These are phyloP conservation scores for Cosmorhoe ocellata DNA, from an alignment of 2,888 invertebrate species.

Conservation along the genomic window DNA sequence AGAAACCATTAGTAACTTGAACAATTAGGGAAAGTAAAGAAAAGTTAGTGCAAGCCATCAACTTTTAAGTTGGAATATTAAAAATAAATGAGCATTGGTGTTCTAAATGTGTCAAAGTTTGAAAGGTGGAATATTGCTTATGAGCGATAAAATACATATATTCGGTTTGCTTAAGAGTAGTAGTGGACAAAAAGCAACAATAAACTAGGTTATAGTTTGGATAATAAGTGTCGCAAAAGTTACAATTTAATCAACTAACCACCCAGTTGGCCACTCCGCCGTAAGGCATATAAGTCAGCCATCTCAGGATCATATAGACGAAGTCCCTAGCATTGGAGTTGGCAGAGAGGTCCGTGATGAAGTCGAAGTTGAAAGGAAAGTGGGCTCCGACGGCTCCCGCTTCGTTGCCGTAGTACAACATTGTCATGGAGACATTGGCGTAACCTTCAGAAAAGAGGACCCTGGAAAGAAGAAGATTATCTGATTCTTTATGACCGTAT, in stretches of 20 bases:
- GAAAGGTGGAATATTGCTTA: too few species aligned
- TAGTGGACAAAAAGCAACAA: too few species aligned
- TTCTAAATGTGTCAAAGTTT: too few species aligned
- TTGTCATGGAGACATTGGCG: slow-evolving; percentile 76
- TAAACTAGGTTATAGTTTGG: too few species aligned
- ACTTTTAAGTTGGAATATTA: too few species aligned
- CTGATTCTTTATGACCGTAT: neutral
- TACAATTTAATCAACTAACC: slow-evolving; percentile 59
- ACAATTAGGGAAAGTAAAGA: neutral
- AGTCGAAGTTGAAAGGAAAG: slow-evolving; percentile 86
- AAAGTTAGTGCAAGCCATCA: too few species aligned
- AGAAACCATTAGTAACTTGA: neutral
- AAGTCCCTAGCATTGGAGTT: slow-evolving; percentile 73
- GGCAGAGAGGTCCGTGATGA: slow-evolving; percentile 75
- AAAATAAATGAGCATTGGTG: too few species aligned
- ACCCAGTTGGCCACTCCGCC: slow-evolving; percentile 85
- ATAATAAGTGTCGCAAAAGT: too few species aligned
- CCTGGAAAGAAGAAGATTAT: slow-evolving; percentile 44
- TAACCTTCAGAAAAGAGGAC: slow-evolving; percentile 85
- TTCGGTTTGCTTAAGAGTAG: too few species aligned
- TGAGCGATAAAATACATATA: too few species aligned
- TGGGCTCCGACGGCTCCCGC: slow-evolving; percentile 72
- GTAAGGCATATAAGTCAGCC: slow-evolving; percentile 83
- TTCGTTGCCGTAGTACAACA: slow-evolving; percentile 84
- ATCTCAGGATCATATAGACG: slow-evolving; percentile 75